Conservation (phyloP, 2,113 vertebrate species). For the Neolamprologus ventralis region DNA sequence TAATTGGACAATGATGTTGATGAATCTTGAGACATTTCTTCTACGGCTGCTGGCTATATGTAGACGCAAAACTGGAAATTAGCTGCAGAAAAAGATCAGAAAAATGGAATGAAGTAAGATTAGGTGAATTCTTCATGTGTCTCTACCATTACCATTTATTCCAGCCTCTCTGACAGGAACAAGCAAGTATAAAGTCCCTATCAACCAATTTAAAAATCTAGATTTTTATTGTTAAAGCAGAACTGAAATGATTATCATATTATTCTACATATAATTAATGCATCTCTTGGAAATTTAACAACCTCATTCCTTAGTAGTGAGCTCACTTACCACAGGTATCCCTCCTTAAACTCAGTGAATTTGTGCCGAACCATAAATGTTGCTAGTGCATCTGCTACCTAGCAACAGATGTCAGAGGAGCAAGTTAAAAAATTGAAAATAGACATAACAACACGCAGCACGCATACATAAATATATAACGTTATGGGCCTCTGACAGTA, state of each 20-base stretch:
- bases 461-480: not conserved
- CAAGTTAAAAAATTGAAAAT: not conserved
- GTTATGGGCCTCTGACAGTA: not conserved
- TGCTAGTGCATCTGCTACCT: conserved; percentile 95
- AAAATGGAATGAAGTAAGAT: not conserved
- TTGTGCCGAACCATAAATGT: conserved; percentile 95
- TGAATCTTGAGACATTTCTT: conserved; percentile 41
- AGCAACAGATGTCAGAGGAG: not conserved
- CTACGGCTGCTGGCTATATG: conserved; percentile 29
- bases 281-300: not conserved
- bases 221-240: not conserved
- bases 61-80: conserved; percentile 25
- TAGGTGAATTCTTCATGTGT: not conserved
- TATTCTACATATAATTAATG: not conserved
- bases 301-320: not conserved
- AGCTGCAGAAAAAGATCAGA: conserved; percentile 34
- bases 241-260: not conserved
- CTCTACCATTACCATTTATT: not conserved
- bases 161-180: not conserved
- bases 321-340: conserved; percentile 86
- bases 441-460: not conserved
- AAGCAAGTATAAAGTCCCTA: not conserved
- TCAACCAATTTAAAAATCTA: not conserved
- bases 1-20: conserved; percentile 15
- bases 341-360: conserved; percentile 92